Conservation (phyloP, 2,888 invertebrate genomes). For the Lochmaea crataegi region DNA sequence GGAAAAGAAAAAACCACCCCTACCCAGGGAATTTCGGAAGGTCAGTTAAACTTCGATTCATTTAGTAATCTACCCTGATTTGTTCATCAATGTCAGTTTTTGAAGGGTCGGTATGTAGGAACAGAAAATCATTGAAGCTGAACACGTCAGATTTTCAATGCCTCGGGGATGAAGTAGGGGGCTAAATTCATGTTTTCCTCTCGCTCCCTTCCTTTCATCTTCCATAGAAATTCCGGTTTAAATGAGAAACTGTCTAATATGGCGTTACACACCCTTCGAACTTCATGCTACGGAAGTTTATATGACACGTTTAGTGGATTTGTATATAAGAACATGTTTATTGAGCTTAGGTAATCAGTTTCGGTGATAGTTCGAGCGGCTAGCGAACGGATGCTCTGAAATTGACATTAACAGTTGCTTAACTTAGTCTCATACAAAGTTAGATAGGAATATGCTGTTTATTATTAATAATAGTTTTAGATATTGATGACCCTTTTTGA, state of each 20-base stretch:
- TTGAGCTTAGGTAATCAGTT: neutral
- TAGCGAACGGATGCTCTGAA: conserved; percentile 1
- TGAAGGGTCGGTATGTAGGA: conserved; percentile 22
- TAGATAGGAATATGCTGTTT: too few relatives aligned
- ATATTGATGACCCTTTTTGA: too few relatives aligned
- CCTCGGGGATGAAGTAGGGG: conserved; percentile 35
- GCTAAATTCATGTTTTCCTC: conserved; percentile 26
- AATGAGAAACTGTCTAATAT: conserved; percentile 12
- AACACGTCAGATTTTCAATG: conserved; percentile 52
- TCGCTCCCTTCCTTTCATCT: conserved; percentile 2
- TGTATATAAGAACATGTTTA: neutral
- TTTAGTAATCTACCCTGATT: conserved; percentile 20
- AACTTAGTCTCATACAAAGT: neutral
- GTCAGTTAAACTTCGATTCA: conserved; percentile 9
- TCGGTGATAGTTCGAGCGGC: conserved; percentile 1
- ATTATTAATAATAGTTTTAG: too few relatives aligned
- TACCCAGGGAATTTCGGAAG: conserved; percentile 8
- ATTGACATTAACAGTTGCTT: neutral
- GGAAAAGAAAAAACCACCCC: neutral
- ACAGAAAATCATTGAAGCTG: conserved; percentile 43
- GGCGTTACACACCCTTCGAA: conserved; percentile 16
- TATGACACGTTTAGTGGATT: conserved; percentile 12
- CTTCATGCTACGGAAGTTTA: conserved; percentile 11
- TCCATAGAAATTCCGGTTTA: conserved; percentile 16
- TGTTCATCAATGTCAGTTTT: conserved; percentile 18